phyloP scores from a whole-genome alignment of 30 jellyfish, hydroid and myxozoan species.

The Sanderia malayensis region DNA sequence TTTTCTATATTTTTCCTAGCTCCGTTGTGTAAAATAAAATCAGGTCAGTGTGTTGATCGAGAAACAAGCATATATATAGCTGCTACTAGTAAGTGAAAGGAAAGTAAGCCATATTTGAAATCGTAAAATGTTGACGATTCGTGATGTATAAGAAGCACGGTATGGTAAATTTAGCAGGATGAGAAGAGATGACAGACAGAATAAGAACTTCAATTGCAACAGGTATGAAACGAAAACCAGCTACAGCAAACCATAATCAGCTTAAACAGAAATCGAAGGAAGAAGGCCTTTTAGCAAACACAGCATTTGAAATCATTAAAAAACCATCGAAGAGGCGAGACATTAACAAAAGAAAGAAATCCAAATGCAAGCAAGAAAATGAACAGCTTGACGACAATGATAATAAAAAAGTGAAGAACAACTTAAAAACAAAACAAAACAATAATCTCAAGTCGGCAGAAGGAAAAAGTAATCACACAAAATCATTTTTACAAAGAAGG shows the following conservation, averaged over 20 bases:
- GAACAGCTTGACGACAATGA: background rate
- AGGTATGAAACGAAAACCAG: background rate
- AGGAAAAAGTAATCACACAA: conserved; percentile 6
- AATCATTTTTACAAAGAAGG: conserved; percentile 63
- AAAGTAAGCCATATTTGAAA: too few species aligned
- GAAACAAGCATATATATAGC: too few species aligned
- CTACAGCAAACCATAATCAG: background rate
- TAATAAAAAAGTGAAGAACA: background rate
- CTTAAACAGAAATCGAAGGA: background rate
- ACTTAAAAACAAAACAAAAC: background rate
- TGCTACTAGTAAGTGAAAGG: too few species aligned
- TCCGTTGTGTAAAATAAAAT: too few species aligned
- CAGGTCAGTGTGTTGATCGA: too few species aligned
- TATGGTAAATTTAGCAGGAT: too few species aligned
- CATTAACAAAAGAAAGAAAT: background rate
- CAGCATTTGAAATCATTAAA: background rate
- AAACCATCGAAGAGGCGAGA: background rate
- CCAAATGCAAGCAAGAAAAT: background rate
- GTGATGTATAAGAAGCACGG: too few species aligned
- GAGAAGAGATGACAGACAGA: too few species aligned
- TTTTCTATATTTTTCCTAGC: too few species aligned
- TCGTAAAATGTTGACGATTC: too few species aligned
- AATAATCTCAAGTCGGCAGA: background rate
- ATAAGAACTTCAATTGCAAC: too few species aligned
- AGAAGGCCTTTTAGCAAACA: background rate